phyloP scores from a whole-genome alignment of 2,797 vertebrate species.

The Alauda arvensis region DNA sequence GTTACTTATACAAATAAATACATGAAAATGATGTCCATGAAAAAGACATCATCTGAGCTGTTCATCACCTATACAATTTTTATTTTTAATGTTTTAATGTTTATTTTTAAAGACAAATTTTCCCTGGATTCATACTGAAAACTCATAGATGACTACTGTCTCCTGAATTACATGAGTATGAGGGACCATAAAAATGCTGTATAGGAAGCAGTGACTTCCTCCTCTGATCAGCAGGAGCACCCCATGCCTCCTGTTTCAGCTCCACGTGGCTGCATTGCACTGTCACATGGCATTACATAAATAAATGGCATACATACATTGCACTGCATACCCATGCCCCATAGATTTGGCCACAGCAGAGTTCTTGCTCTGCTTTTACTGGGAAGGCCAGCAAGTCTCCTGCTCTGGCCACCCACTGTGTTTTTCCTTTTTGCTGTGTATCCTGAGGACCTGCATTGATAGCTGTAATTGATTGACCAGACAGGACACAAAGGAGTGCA shows the following conservation, averaged over 20 bases:
- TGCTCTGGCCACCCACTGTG: not conserved
- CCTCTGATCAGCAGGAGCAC: not conserved
- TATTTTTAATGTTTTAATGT: not conserved
- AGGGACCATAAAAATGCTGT: not conserved
- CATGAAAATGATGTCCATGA: not conserved
- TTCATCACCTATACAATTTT: not conserved
- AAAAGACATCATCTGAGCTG: not conserved
- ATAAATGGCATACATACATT: not conserved
- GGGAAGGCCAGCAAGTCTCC: not conserved
- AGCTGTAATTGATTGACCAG: not conserved
- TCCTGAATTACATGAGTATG: not conserved
- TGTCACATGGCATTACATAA: not conserved
- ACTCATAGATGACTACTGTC: not conserved
- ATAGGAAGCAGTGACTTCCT: not conserved
- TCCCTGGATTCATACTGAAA: not conserved
- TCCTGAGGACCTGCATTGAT: conserved; percentile 23
- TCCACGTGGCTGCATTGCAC: rapidly evolving
- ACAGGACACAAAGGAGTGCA: not conserved
- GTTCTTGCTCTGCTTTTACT: not conserved
- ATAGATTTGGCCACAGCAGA: not conserved
- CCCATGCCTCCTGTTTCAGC: not conserved
- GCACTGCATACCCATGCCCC: not conserved
- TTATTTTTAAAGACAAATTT: not conserved
- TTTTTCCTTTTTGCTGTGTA: conserved; percentile 21
- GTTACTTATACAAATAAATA: not conserved